phyloP scores from a whole-genome alignment of 64 coral and sea anemone genomes.

The Dendrophyllia cribrosa region DNA sequence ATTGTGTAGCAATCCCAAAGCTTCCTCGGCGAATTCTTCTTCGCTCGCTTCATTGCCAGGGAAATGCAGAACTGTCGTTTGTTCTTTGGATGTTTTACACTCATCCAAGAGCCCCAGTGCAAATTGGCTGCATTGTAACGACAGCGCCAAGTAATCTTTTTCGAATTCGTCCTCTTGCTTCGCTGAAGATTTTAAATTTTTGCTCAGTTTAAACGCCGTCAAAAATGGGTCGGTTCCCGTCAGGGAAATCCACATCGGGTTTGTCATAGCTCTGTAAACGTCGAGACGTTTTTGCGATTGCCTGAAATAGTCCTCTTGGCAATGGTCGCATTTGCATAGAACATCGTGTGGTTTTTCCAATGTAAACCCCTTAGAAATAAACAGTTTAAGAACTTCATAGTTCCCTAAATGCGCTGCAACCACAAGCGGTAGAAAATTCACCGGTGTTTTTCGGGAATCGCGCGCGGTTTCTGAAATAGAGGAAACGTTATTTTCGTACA shows the following conservation, averaged over 20 bases:
- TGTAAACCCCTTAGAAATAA: conserved; percentile 87
- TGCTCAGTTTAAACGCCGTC: conserved; percentile 87
- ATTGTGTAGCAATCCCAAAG: conserved; percentile 82
- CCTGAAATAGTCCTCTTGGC: conserved; percentile 75
- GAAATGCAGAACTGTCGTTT: conserved; percentile 83
- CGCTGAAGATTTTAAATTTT: conserved; percentile 80
- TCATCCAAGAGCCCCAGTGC: conserved; percentile 87
- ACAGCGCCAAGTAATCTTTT: conserved; percentile 88
- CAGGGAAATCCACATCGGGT: conserved; percentile 90
- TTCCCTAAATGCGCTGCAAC: conserved; percentile 93
- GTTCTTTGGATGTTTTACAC: conserved; percentile 92
- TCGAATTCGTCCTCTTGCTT: conserved; percentile 94
- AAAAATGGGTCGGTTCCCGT: conserved; percentile 88
- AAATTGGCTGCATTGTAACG: conserved; percentile 85
- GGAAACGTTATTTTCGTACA: conserved; percentile 29
- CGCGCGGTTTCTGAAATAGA: background rate
- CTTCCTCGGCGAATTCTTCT: conserved; percentile 64
- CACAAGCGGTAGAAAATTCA: conserved; percentile 86
- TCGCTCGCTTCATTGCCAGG: conserved; percentile 69
- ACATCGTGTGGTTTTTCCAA: conserved; percentile 86
- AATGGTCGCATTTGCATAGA: conserved; percentile 85
- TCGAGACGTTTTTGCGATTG: conserved; percentile 89
- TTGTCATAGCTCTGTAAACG: conserved; percentile 87
- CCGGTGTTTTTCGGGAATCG: conserved; percentile 13
- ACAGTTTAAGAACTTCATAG: conserved; percentile 85